phyloP scores from a whole-genome alignment of 2,113 vertebrate genomes.

The Corythornis vintsioides region DNA sequence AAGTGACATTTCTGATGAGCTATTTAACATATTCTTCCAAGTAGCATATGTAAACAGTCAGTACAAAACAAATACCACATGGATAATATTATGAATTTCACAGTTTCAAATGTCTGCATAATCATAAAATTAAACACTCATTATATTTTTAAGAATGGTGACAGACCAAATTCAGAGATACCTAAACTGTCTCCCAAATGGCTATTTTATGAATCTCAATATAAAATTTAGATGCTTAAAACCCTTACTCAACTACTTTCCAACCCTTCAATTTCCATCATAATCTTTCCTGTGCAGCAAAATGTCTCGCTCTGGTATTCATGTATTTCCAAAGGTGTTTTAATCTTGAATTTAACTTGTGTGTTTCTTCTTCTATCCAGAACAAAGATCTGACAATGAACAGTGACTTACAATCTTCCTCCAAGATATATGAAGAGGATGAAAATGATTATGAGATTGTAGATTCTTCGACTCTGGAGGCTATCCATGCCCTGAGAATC shows the following conservation, averaged over 20 bases:
- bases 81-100: background rate
- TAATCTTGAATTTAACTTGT: background rate
- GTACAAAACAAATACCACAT: background rate
- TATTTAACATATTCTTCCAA: background rate
- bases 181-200: background rate
- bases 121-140: background rate
- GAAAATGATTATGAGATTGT: conserved; percentile 62
- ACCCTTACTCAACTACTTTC: background rate
- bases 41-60: background rate
- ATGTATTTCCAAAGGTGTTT: background rate
- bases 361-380: background rate
- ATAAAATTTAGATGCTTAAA: background rate
- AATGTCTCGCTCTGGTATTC: background rate
- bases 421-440: background rate
- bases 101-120: background rate
- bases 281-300: background rate
- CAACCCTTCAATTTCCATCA: background rate
- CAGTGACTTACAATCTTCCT: background rate
- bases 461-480: background rate
- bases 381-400: background rate
- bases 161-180: background rate
- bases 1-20: background rate
- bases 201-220: background rate
- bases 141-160: background rate
- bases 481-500: conserved; percentile 35